These are phyloP conservation scores for Tamandua tetradactyla DNA, from an alignment of 2,797 vertebrate species.

Conservation along the genomic window DNA sequence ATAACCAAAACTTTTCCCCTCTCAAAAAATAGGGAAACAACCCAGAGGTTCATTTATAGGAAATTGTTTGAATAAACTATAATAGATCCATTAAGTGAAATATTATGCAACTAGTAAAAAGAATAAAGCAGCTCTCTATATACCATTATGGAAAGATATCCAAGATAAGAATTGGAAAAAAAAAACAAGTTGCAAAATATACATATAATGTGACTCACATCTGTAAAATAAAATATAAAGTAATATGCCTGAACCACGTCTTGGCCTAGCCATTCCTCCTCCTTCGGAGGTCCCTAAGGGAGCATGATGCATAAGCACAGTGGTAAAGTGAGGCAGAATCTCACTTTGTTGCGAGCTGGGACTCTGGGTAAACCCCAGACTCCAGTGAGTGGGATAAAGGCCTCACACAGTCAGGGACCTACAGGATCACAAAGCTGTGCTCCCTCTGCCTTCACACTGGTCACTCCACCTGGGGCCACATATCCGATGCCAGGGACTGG, in stretches of 20 bases:
- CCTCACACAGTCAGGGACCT: background rate
- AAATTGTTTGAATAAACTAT: background rate
- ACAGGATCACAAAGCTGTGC: background rate
- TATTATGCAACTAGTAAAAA: background rate
- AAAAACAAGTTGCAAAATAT: background rate
- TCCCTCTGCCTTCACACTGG: no score
- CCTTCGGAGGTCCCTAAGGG: background rate
- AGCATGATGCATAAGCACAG: background rate
- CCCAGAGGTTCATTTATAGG: background rate
- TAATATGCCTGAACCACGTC: background rate
- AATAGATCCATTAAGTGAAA: background rate
- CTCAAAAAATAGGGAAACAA: background rate
- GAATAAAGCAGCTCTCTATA: background rate
- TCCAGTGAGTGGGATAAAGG: background rate
- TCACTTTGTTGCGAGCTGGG: background rate
- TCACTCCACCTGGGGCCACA: background rate
- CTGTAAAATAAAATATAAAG: constrained; percentile 9
- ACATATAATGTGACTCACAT: background rate
- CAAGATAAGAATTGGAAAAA: background rate
- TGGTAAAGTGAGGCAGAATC: background rate
- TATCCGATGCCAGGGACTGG: background rate
- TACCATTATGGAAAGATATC: background rate
- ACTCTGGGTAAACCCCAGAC: background rate
- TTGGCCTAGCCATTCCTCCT: background rate
- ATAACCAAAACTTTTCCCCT: background rate